Base-by-base conservation (phyloP, 2,888 invertebrate genomes). In the Lobophora halterata region DNA sequence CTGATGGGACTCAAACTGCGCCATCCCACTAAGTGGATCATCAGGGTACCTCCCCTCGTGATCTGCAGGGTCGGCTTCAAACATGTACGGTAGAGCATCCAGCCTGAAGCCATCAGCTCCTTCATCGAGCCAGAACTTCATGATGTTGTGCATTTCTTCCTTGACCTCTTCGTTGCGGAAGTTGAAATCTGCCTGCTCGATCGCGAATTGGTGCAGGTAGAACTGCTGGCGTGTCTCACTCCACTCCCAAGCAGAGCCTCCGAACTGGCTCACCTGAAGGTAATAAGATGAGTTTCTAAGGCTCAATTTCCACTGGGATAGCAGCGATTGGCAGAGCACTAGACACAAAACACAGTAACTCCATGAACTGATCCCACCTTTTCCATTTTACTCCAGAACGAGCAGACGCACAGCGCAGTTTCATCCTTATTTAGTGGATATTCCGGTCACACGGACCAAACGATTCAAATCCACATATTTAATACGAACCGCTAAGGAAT, bases 51-150 rank as follows among this genome's bases (percentile, higher is more conserved):
- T 50, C 1, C 64, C 76, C 0, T 62, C 69, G 28, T 78, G 72
- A 7, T 72, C 71, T n/a, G 52, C 66, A 0, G 86, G 86, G 24
- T 75, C 62, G 0, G 89, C 81, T 56, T 91, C 91, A 1, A 86
- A 85, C 7, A 91, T 61, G 55, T 90, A 89, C 0, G 91, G 90
- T 1, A 91, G 79, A 0, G 92, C 92, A 55, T 92, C 92, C 0
- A 95, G 77, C 28, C 94, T 90, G 68, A 95, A 93, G 0, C 95
- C 95, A 52, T 93, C 93, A 0, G 92, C 91, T 0, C 95, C 95
- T 39, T 89, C 89, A 17, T 91, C 87, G 13, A 95, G 68, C 95
- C 95, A 96, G 68, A 92, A 94, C 43, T 71, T 71, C 55, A 95
- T 69, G 6, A 92, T 91, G 2, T 90, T 87, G 68, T 87, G 62